Base-by-base conservation (phyloP, 2,113 vertebrate species). In the Cyanoderma ruficeps region DNA sequence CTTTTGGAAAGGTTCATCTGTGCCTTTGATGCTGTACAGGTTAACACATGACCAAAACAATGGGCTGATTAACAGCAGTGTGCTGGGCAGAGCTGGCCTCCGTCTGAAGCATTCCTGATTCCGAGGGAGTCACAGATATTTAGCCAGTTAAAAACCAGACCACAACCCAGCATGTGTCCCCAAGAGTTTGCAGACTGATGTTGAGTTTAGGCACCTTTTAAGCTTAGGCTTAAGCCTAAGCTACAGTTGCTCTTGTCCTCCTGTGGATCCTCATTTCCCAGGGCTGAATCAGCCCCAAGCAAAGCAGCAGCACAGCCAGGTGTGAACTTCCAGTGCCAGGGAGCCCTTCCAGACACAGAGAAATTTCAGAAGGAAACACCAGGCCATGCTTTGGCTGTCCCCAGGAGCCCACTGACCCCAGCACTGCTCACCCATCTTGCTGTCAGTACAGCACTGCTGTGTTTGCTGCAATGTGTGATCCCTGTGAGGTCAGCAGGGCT, bases 381-480 rank as follows among this genome's bases (percentile, higher is more conserved):
- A 76, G 35, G 57, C 21, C 33, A 13, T 39, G 25, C 39, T 82
- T n/a, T 35, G 44, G 56, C 28, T 27, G 4, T 7, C 39, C 61
- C 19, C 8, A 24, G 52, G 35, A 71, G 55, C 24, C 30, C n/a
- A 5, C 10, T 8, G 69, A 64, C 28, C 37, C 63, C 47, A 35
- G 49, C 27, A 42, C 10, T 74, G 55, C 68, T 65, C 53, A 7
- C 33, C 57, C 19, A 1, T 9, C 11, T 15, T 0, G 0, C 17
- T 57, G 44, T 31, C 69, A 61, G 23, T 7, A 13, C 23, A 61
- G 46, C 47, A 24, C 25, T 55, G 31, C 1, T n/a, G n/a, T 47
- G 70, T 84, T 53, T 83, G 33, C 50, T 57, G 27, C 31, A 6
- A 0, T 0, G 1, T 41, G 64, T 37, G 72, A 49, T 19, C 19